Percentiles rank a stretch among this genome's conserved stretches.
Evolutionary conservation across 2,113 vertebrate species (phyloP).

Genomic region (Suricata suricatta): DNA sequence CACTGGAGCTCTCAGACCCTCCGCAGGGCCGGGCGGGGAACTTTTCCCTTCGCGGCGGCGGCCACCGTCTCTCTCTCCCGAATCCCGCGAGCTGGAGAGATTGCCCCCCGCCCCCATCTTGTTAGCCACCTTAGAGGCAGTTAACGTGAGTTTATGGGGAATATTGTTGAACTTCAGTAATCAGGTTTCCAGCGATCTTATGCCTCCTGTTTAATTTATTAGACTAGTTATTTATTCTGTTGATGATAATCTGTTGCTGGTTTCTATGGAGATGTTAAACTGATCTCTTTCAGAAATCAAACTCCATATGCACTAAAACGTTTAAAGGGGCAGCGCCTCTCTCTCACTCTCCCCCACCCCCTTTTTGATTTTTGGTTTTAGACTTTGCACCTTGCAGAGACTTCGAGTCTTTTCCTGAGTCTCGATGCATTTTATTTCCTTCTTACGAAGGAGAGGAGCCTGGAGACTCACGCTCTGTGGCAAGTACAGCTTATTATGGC

Average conservation of each 20-base stretch:
- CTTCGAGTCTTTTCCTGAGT: slow-evolving; percentile 71
- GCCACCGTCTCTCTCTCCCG: slow-evolving; percentile 10
- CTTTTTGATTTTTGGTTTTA: slow-evolving; percentile 76
- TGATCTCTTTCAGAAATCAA: slow-evolving; percentile 94
- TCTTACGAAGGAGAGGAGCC: slow-evolving; percentile 81
- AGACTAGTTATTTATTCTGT: slow-evolving; percentile 94
- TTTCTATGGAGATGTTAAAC: slow-evolving; percentile 95
- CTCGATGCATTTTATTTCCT: slow-evolving; percentile 80
- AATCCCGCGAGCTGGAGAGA: background rate
- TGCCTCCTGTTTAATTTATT: slow-evolving; percentile 94
- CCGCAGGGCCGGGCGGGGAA: background rate
- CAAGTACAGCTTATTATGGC: slow-evolving; percentile 85
- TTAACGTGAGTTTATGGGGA: slow-evolving; percentile 85
- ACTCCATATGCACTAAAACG: slow-evolving; percentile 90
- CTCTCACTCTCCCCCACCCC: background rate
- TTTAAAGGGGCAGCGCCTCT: slow-evolving; percentile 88
- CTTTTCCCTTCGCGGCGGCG: background rate
- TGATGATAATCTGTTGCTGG: slow-evolving; percentile 94
- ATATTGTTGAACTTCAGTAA: slow-evolving; percentile 90
- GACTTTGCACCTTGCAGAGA: slow-evolving; percentile 83
- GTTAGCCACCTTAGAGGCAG: slow-evolving; percentile 77
- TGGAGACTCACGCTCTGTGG: slow-evolving; percentile 83
- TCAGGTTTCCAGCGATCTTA: slow-evolving; percentile 92
- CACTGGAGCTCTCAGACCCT: background rate
- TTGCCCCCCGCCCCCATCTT: slow-evolving; percentile 49